Evolutionary conservation across 2,797 vertebrate genomes (phyloP).

Genomic region (Iguana delicatissima): DNA sequence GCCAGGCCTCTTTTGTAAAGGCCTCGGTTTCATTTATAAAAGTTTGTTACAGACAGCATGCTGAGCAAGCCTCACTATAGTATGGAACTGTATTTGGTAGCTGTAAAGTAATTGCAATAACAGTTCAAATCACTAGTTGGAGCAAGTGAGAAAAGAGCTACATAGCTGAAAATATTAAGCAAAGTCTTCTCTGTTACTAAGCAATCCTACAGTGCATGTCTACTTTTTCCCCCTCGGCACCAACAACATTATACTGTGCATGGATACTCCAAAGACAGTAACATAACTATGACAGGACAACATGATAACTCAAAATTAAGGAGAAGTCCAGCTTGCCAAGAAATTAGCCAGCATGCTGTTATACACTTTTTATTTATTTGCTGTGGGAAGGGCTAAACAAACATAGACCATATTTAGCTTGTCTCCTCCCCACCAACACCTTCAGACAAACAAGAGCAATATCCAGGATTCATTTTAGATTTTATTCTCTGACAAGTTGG

Average conservation of each 20-base stretch:
- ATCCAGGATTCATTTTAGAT: not conserved
- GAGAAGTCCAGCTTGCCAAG: not conserved
- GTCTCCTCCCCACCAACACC: too few relatives aligned
- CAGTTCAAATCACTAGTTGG: too few relatives aligned
- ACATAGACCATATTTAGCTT: too few relatives aligned
- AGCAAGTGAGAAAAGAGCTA: too few relatives aligned
- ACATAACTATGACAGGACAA: too few relatives aligned
- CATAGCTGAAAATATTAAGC: too few relatives aligned
- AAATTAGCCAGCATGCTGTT: not conserved
- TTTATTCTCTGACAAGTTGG: not conserved
- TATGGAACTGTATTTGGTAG: too few relatives aligned
- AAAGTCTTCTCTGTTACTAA: too few relatives aligned
- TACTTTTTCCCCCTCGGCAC: too few relatives aligned
- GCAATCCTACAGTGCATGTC: too few relatives aligned
- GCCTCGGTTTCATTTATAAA: not conserved
- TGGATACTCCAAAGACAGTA: not conserved
- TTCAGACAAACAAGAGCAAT: not conserved
- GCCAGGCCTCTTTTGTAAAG: slow-evolving; percentile 43
- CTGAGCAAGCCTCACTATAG: not conserved
- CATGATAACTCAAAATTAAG: not conserved
- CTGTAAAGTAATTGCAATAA: too few relatives aligned
- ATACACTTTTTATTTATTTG: not conserved
- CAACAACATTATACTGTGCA: not conserved
- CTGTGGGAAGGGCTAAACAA: not conserved
- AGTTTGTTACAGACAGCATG: not conserved